These are phyloP conservation scores for Pinctada fucata DNA, from an alignment of 2,888 invertebrate species.

Conservation along the genomic window DNA sequence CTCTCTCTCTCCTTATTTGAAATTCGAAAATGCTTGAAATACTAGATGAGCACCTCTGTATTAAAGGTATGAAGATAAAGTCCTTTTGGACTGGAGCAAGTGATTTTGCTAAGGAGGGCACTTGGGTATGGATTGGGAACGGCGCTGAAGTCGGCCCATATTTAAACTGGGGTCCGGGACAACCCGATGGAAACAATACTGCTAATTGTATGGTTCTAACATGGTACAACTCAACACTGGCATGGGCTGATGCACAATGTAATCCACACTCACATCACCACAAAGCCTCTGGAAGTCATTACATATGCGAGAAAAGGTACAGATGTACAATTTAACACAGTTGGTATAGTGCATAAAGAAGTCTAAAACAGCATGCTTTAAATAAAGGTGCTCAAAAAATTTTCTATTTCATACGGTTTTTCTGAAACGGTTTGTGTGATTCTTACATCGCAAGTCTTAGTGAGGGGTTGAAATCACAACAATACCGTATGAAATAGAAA, in stretches of 20 bases:
- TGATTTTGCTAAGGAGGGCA: slow-evolving; percentile 29
- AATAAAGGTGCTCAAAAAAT: too few relatives aligned
- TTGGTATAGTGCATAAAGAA: too few relatives aligned
- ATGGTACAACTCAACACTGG: slow-evolving; percentile 15
- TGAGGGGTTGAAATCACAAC: too few relatives aligned
- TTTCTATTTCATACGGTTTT: too few relatives aligned
- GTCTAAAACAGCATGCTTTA: too few relatives aligned
- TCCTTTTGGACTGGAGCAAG: slow-evolving; percentile 29
- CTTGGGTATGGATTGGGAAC: slow-evolving; percentile 33
- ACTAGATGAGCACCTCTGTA: too few relatives aligned
- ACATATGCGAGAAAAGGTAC: background rate
- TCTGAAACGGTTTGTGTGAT: too few relatives aligned
- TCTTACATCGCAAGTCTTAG: too few relatives aligned
- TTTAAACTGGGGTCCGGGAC: slow-evolving; percentile 26
- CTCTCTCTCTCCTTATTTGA: too few relatives aligned
- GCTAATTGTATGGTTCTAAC: slow-evolving; percentile 30
- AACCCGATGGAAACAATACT: slow-evolving; percentile 32
- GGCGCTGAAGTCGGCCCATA: slow-evolving; percentile 5
- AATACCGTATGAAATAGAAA: too few relatives aligned
- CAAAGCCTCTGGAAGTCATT: background rate
- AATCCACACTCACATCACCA: background rate
- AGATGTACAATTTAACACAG: too few relatives aligned
- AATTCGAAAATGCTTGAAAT: too few relatives aligned
- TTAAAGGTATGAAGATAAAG: slow-evolving; percentile 16
- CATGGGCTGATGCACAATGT: slow-evolving; percentile 33